A percentile compares a stretch with the other conserved stretches of the same genome.
Conservation (phyloP, 2,113 vertebrate species). For the Dicentrarchus labrax region DNA sequence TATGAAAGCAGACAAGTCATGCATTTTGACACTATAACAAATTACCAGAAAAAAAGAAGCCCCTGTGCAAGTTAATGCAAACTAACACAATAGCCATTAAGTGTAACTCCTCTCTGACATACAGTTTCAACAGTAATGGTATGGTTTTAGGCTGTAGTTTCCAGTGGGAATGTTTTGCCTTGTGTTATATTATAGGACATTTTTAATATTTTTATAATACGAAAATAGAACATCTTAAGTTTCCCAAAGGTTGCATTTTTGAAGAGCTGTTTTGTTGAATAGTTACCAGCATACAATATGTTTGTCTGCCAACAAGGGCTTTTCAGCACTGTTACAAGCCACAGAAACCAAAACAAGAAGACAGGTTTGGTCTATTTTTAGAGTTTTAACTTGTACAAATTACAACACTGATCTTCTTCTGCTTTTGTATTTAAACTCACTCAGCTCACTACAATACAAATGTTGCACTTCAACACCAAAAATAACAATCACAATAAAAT, state of each 20-base stretch:
- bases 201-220: not conserved
- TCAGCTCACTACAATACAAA: not conserved
- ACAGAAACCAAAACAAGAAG: not conserved
- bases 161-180: not conserved
- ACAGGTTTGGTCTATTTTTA: not conserved
- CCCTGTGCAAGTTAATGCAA: not conserved
- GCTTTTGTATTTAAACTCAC: not conserved
- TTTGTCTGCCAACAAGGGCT: not conserved
- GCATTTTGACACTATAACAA: not conserved
- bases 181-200: not conserved
- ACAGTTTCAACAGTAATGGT: not conserved
- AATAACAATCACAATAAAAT: not conserved
- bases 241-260: not conserved
- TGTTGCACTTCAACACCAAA: not conserved
- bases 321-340: not conserved
- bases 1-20: not conserved
- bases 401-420: not conserved
- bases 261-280: not conserved
- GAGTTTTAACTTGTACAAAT: not conserved
- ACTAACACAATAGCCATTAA: not conserved
- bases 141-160: not conserved
- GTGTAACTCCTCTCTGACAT: not conserved
- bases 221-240: not conserved
- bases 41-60: not conserved
- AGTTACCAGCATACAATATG: not conserved